Base-by-base conservation (phyloP, 2,797 vertebrate genomes). In the Silurus aristotelis region DNA sequence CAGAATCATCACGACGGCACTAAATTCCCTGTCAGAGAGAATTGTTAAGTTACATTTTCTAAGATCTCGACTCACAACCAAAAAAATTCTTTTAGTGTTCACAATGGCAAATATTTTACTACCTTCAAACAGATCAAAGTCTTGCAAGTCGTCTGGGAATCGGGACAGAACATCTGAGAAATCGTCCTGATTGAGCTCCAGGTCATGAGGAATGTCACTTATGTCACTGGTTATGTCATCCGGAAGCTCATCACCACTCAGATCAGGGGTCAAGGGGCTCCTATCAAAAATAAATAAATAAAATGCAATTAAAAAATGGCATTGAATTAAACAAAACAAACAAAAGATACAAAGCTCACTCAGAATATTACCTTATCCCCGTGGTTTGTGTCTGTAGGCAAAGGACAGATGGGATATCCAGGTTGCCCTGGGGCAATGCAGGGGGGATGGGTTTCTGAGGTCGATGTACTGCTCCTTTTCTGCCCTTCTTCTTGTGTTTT, bases 111-210 rank as follows among this genome's bases (percentile, higher is more conserved):
- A 55, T 4, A 52, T 25, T 19, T 38, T 8, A 4, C n/a, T 87
- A 99, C 98, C 98, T 99, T 99, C 98, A 95, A 99, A 99, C 90
- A 99, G 95, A 95, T 99, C 98, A 92, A 99, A 99, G 93, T 98
- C 98, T 92, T 97, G 98, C 91, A 99, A 94, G 92, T 99, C 98
- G 80, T 99, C 98, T 0, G 98, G 96, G 89, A 99, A 95, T 93
- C 98, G 93, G 0, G 98, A 97, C 86, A 99, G 94, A 91, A 99
- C 98, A 6, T 99, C 98, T 0, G 98, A 97, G 87, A 99, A 99
- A 92, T 99, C 98, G 92, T 99, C 98, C 93, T 99, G 98, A 95
- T 99, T 99, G 85, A 99, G 94, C 93, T 99, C 98, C 84, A 99
- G 95, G 93, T 99, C 98, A 56, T 99, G 97, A 93, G 98, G 98